Evolutionary conservation across 2,888 invertebrate genomes (phyloP).

Genomic region (Temnothorax ravouxi): DNA sequence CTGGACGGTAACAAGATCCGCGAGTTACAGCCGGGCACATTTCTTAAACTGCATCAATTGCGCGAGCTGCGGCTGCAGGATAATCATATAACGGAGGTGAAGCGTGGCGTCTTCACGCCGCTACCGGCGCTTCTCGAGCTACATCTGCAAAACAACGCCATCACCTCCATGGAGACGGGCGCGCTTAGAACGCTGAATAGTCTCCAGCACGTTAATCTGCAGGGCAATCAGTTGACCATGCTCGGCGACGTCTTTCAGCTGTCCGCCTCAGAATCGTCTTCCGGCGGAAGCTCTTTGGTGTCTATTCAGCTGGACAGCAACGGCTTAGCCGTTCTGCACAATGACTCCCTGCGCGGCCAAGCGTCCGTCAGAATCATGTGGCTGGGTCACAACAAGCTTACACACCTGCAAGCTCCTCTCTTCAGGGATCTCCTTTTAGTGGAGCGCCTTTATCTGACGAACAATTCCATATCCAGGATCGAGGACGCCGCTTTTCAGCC

Average conservation of each 20-base stretch:
- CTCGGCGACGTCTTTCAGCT: slow-evolving; percentile 94
- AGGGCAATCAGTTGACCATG: slow-evolving; percentile 92
- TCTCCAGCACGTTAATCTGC: slow-evolving; percentile 95
- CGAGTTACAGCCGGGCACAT: slow-evolving; percentile 93
- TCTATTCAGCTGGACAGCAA: slow-evolving; percentile 94
- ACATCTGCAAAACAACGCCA: slow-evolving; percentile 95
- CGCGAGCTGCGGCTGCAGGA: slow-evolving; percentile 95
- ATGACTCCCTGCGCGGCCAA: slow-evolving; percentile 93
- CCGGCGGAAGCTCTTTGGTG: slow-evolving; percentile 88
- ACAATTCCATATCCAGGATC: slow-evolving; percentile 93
- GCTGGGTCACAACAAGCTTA: slow-evolving; percentile 94
- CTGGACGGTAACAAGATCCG: slow-evolving; percentile 95
- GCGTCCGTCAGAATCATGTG: slow-evolving; percentile 95
- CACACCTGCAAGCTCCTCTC: slow-evolving; percentile 90
- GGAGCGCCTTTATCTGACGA: slow-evolving; percentile 93
- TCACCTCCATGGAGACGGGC: slow-evolving; percentile 93
- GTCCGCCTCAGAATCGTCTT: slow-evolving; percentile 84
- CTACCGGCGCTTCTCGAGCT: slow-evolving; percentile 93
- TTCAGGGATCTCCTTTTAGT: slow-evolving; percentile 93
- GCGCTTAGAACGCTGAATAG: slow-evolving; percentile 92
- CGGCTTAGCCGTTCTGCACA: slow-evolving; percentile 91
- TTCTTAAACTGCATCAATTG: slow-evolving; percentile 91
- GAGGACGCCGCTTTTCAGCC: slow-evolving; percentile 94
- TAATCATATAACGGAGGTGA: slow-evolving; percentile 92
- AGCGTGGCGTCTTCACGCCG: slow-evolving; percentile 93